Base-by-base conservation (phyloP, 2,797 vertebrate species). In the Mus minutoides region DNA sequence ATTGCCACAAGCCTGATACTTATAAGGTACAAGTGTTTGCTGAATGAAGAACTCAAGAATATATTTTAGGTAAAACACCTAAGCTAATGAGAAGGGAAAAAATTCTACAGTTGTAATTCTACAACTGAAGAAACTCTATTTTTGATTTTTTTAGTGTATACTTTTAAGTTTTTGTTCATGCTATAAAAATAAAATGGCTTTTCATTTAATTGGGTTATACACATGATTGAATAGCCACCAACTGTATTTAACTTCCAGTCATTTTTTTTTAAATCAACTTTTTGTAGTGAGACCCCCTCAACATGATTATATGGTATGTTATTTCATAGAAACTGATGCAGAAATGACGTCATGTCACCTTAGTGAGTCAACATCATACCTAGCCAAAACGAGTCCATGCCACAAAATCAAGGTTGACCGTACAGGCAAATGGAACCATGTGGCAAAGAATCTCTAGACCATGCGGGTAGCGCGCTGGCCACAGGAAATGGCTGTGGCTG, bases 401-500 rank as follows among this genome's bases (percentile, higher is more conserved):
- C 54, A 54, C 58, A 49, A 83, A 64, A 16, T 52, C 49, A 85
- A 77, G 71, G 62, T 52, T 21, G 58, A 67, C 43, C 49, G 19
- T 67, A 62, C 79, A 67, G 92, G 71, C 43, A 84, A 19, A 82
- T n/a, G 54, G 93, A 92, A 56, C 49, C 46, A 22, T 9, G 22
- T 78, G 87, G 85, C n/a, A 64, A 69, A 69, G 73, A 77, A 56
- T 26, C 90, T 75, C 64, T 6, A n/a, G 91, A 56, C 67, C 79
- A 6, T 9, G 52, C 14, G 24, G 19, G 31, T 52, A 83, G 85
- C 88, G 77, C 16, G 43, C 71, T 58, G 88, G 95, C 40, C 92
- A 58, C 24, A 64, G 95, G 94, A 96, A 94, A 83, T 88, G 67
- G 46, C 92, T 90, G 82, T 69, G 83, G 83, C 40, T 43, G 83